phyloP scores from a whole-genome alignment of 2,113 vertebrate species.

The Rhegmatorhina hoffmannsi region DNA sequence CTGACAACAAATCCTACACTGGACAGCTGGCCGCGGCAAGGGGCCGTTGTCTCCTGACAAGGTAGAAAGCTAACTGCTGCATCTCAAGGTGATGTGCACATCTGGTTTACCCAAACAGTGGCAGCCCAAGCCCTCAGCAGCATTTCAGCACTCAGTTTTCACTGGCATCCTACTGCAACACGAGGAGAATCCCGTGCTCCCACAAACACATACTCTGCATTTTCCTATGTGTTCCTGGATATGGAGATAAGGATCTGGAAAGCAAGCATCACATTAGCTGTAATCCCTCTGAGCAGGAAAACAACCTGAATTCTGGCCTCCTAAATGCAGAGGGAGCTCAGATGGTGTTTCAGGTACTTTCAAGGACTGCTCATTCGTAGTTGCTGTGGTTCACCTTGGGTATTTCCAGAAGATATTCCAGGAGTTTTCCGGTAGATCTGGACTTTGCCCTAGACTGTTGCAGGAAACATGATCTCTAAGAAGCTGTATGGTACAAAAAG shows the following conservation, averaged over 20 bases:
- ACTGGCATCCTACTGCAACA: neutral
- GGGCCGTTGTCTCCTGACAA: neutral
- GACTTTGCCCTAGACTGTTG: neutral
- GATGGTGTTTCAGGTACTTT: neutral
- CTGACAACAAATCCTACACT: neutral
- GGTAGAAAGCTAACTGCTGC: neutral
- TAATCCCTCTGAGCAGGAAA: neutral
- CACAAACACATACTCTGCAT: neutral
- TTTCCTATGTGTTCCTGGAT: neutral
- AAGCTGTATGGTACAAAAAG: neutral
- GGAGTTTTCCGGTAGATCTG: neutral
- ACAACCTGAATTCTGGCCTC: neutral
- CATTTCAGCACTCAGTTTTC: neutral
- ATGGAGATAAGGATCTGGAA: neutral
- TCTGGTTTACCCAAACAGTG: neutral
- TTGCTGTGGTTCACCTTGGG: neutral
- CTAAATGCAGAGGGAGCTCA: neutral
- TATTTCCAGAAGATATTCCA: neutral
- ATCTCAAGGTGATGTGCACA: neutral
- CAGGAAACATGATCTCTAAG: neutral
- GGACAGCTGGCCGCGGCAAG: neutral
- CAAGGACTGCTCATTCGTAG: neutral
- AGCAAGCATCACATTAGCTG: neutral
- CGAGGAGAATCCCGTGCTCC: neutral
- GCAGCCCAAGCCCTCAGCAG: neutral